These are phyloP conservation scores for Coelopa frigida DNA, from an alignment of 1,140 invertebrate species.

Conservation along the genomic window DNA sequence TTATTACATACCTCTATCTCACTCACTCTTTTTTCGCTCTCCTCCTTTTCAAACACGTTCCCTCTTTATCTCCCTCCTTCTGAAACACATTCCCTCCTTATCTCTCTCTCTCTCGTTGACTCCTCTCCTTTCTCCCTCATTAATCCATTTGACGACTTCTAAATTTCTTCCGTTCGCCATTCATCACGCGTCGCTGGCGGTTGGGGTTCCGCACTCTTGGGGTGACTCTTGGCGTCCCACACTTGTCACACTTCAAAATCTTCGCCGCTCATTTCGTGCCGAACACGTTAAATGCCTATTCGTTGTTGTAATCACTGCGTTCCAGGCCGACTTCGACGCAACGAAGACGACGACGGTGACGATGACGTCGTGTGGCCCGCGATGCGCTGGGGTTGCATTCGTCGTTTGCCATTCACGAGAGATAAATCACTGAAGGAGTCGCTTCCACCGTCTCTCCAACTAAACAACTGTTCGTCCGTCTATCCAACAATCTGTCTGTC, in stretches of 20 bases:
- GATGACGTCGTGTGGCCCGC: background rate
- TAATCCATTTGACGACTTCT: background rate
- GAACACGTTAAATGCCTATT: background rate
- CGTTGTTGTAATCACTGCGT: slow-evolving; percentile 6
- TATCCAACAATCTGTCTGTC: no score
- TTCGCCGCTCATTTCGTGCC: slow-evolving; percentile 1
- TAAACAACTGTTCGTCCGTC: no score
- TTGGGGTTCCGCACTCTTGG: background rate
- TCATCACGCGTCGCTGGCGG: slow-evolving; percentile 36
- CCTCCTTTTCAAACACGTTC: background rate
- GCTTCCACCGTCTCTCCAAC: no score
- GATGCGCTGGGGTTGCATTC: no score
- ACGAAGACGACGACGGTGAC: background rate
- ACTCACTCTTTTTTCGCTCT: background rate
- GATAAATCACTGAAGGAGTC: no score
- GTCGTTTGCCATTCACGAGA: no score
- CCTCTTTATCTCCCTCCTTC: background rate
- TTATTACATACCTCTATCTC: background rate
- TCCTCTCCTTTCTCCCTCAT: background rate
- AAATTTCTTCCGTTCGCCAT: slow-evolving; percentile 41
- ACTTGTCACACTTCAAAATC: background rate
- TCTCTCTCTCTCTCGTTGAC: background rate
- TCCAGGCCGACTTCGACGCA: background rate
- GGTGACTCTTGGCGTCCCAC: background rate
- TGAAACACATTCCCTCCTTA: background rate